Conservation (phyloP, 2,113 vertebrate genomes). For the Polypterus senegalus region DNA sequence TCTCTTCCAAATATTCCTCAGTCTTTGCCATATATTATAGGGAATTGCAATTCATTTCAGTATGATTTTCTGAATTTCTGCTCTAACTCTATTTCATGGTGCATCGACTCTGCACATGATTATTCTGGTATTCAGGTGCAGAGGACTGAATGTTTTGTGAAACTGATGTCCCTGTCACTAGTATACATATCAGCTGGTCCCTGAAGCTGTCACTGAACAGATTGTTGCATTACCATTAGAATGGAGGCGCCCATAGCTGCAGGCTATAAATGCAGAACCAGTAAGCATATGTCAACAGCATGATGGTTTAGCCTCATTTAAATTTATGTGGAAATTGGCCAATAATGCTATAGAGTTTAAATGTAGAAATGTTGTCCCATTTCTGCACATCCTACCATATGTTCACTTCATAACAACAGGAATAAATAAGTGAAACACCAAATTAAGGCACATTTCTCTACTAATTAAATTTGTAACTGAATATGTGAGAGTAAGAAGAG, state of each 20-base stretch:
- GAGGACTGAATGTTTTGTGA: slow-evolving; percentile 73
- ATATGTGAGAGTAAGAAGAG: too few species aligned
- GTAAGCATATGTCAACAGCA: slow-evolving; percentile 67
- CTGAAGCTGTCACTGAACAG: slow-evolving; percentile 67
- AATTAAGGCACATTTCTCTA: not conserved
- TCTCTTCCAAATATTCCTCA: not conserved
- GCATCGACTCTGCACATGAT: slow-evolving; percentile 63
- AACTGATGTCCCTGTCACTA: slow-evolving; percentile 83
- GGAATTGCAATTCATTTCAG: slow-evolving; percentile 64
- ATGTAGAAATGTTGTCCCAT: slow-evolving; percentile 39
- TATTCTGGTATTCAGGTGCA: slow-evolving; percentile 73
- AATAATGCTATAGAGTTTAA: slow-evolving; percentile 51
- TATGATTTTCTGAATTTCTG: slow-evolving; percentile 58
- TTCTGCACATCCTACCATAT: slow-evolving; percentile 42
- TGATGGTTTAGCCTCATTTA: slow-evolving; percentile 55
- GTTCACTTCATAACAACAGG: slow-evolving; percentile 33
- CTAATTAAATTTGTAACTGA: too few species aligned
- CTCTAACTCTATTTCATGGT: slow-evolving; percentile 74
- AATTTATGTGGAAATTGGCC: slow-evolving; percentile 65
- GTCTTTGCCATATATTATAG: slow-evolving; percentile 29
- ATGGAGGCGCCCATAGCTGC: slow-evolving; percentile 51
- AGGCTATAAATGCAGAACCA: slow-evolving; percentile 57
- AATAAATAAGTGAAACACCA: slow-evolving; percentile 1
- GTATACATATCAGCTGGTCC: slow-evolving; percentile 54
- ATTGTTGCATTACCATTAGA: slow-evolving; percentile 77